Percentiles rank a stretch among this genome's conserved stretches.
These are phyloP conservation scores for Lerema accius DNA, from an alignment of 1,140 invertebrate genomes.

Conservation along the genomic window DNA sequence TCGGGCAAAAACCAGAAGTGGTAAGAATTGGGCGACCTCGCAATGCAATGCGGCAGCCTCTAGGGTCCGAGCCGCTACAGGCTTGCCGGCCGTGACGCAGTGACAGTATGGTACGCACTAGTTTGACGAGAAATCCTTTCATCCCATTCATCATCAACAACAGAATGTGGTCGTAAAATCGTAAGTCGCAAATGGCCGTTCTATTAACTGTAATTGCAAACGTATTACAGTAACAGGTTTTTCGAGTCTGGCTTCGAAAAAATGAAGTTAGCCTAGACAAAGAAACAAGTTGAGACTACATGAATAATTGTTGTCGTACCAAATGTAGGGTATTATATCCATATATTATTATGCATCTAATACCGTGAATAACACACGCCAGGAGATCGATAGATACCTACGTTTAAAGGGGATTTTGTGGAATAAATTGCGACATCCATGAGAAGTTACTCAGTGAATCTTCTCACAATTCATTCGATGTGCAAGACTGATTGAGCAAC, in stretches of 20 bases:
- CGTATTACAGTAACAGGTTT: constrained; percentile 6
- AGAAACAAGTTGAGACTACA: constrained; percentile 10
- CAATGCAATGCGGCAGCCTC: constrained; percentile 55
- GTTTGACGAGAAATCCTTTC: constrained; percentile 24
- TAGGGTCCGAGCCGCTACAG: constrained; percentile 20
- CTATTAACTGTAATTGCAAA: background rate
- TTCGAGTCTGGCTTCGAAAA: background rate
- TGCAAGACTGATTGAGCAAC: constrained; percentile 49
- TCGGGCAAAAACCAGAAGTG: constrained; percentile 62
- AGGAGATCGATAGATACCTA: background rate
- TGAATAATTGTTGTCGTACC: background rate
- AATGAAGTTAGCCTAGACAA: constrained; percentile 9
- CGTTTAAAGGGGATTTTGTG: constrained; percentile 11
- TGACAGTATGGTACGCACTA: constrained; percentile 30
- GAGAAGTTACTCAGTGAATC: constrained; percentile 47
- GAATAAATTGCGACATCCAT: constrained; percentile 41
- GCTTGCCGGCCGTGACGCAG: constrained; percentile 4
- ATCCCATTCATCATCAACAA: background rate
- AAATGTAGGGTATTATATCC: constrained; percentile 1
- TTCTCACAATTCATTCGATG: constrained; percentile 52
- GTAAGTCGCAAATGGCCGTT: background rate
- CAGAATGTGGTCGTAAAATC: background rate
- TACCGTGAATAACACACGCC: background rate
- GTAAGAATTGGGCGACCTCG: constrained; percentile 68
- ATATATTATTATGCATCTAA: constrained; percentile 3